Evolutionary conservation across 2,888 invertebrate species (phyloP).

Genomic region (Sisyra nigra): DNA sequence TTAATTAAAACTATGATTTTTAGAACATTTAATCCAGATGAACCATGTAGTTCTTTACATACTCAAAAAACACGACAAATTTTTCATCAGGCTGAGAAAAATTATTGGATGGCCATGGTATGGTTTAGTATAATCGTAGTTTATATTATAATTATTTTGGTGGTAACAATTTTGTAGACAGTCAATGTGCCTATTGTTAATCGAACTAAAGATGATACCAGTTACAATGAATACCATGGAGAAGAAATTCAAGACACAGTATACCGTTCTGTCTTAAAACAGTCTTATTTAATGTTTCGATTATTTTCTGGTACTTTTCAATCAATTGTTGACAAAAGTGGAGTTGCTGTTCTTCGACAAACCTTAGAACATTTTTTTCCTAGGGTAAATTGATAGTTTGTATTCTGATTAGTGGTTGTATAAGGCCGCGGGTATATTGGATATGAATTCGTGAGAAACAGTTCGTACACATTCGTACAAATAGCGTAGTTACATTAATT

Average conservation of each 20-base stretch:
- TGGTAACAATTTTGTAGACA: slow-evolving; percentile 39
- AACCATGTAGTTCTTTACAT: slow-evolving; percentile 68
- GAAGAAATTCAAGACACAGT: slow-evolving; percentile 69
- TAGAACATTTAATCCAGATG: slow-evolving; percentile 67
- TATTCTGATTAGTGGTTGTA: no score
- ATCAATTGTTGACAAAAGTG: slow-evolving; percentile 37
- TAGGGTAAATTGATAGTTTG: slow-evolving; percentile 36
- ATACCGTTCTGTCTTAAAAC: slow-evolving; percentile 49
- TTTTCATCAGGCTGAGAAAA: slow-evolving; percentile 72
- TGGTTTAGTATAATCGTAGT: no score
- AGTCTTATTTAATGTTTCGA: slow-evolving; percentile 72
- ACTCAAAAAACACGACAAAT: slow-evolving; percentile 80
- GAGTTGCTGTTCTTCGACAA: slow-evolving; percentile 41
- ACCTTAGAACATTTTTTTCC: slow-evolving; percentile 66
- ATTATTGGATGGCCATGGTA: slow-evolving; percentile 87
- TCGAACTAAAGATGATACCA: slow-evolving; percentile 56
- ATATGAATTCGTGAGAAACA: no score
- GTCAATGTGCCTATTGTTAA: slow-evolving; percentile 56
- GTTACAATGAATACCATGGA: slow-evolving; percentile 55
- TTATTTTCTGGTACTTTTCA: slow-evolving; percentile 69
- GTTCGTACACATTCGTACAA: no score
- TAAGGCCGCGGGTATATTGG: no score
- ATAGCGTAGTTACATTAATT: no score
- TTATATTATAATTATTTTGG: background rate
- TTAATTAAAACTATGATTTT: slow-evolving; percentile 19